Percentiles rank a stretch among this genome's conserved stretches.
Evolutionary conservation across 2,797 vertebrate species (phyloP).

Genomic region (Lepilemur septentrionalis): DNA sequence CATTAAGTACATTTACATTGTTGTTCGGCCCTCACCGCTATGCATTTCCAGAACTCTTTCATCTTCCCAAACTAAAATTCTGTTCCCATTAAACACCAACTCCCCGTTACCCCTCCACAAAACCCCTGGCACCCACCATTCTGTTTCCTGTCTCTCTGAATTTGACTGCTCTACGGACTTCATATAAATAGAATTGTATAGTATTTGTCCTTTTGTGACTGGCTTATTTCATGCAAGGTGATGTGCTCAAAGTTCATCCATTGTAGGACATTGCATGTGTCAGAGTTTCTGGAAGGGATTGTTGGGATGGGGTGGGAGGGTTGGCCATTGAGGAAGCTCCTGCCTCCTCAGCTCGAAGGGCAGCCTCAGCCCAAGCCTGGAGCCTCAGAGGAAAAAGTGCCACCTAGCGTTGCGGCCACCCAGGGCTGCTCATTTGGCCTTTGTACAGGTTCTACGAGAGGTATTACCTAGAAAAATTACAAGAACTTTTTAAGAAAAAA

Average conservation of each 20-base stretch:
- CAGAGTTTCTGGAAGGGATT: not conserved
- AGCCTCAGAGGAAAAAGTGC: not conserved
- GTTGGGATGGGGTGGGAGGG: not conserved
- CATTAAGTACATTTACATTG: not conserved
- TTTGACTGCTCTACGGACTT: not conserved
- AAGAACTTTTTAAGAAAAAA: not conserved
- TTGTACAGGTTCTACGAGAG: not conserved
- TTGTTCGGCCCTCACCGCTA: not conserved
- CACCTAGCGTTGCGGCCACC: not conserved
- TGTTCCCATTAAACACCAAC: not conserved
- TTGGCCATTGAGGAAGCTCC: not conserved
- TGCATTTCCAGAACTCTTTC: not conserved
- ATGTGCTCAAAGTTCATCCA: not conserved
- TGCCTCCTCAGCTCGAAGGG: not conserved
- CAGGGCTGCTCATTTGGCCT: not conserved
- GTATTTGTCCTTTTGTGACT: not conserved
- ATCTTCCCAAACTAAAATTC: not conserved
- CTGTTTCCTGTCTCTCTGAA: not conserved
- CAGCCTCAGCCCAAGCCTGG: not conserved
- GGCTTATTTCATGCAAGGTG: not conserved
- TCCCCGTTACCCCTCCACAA: not conserved
- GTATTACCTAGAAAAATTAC: too few relatives aligned
- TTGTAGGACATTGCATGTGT: not conserved
- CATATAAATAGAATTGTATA: not conserved
- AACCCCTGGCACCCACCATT: not conserved